phyloP scores from a whole-genome alignment of 1,140 invertebrate species.

The Theocolax elegans region DNA sequence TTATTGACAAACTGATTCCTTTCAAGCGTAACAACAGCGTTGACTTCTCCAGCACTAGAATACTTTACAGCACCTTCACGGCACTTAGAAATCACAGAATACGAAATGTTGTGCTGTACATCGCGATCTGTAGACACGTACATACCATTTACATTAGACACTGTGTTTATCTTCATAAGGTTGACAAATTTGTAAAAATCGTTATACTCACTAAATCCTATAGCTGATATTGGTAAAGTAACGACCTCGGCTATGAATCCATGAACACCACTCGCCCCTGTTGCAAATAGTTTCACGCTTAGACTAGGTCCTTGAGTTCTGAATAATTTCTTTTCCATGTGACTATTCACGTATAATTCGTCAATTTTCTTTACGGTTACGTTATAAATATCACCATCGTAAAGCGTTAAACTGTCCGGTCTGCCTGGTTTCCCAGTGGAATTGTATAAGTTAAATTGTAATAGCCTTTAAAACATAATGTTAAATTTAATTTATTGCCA shows the following conservation, averaged over 20 bases:
- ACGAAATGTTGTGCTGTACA: slow-evolving; percentile 90
- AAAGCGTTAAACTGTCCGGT: slow-evolving; percentile 87
- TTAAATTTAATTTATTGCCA: too few species aligned
- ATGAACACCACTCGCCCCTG: slow-evolving; percentile 90
- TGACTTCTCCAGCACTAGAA: slow-evolving; percentile 93
- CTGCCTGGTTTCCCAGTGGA: slow-evolving; percentile 83
- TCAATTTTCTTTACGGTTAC: slow-evolving; percentile 78
- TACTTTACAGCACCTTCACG: slow-evolving; percentile 89
- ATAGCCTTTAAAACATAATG: slow-evolving; percentile 70
- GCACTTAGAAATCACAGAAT: slow-evolving; percentile 85
- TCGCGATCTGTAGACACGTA: slow-evolving; percentile 83
- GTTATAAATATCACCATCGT: slow-evolving; percentile 94
- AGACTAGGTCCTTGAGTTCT: slow-evolving; percentile 82
- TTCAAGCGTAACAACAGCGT: slow-evolving; percentile 90
- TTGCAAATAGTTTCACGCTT: slow-evolving; percentile 92
- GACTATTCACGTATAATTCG: slow-evolving; percentile 76
- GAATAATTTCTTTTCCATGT: slow-evolving; percentile 80
- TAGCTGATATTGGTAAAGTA: slow-evolving; percentile 90
- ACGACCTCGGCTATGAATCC: slow-evolving; percentile 98
- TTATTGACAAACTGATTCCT: slow-evolving; percentile 89
- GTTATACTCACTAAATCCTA: slow-evolving; percentile 84
- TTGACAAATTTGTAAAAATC: too few species aligned
- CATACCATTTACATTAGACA: too few species aligned
- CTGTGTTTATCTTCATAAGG: too few species aligned
- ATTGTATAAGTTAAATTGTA: slow-evolving; percentile 95